Evolutionary conservation across 2,888 invertebrate genomes (phyloP).

Genomic region (Drosophila tanythrix): DNA sequence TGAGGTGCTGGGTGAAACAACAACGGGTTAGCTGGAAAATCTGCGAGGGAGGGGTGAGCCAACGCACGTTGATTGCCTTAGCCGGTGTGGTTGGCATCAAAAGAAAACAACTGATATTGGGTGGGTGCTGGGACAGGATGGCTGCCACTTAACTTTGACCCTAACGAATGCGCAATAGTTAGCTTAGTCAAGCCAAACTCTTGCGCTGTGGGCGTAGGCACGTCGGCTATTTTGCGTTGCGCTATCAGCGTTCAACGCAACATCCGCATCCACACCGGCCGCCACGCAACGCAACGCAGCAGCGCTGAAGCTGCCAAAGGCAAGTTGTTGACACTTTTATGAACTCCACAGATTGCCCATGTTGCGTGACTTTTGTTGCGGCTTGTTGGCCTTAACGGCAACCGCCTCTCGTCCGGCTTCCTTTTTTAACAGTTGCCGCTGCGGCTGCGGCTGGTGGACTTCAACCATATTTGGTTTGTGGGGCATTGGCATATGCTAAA

Average conservation of each 20-base stretch:
- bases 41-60: constrained; percentile 9
- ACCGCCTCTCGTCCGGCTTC: constrained; percentile 15
- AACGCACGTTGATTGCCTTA: constrained; percentile 57
- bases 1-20: constrained; percentile 16
- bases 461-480: background rate
- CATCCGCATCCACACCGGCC: constrained; percentile 36
- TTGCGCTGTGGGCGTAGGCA: constrained; percentile 17
- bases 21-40: constrained; percentile 28
- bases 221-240: constrained; percentile 64
- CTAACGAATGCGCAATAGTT: constrained; percentile 69
- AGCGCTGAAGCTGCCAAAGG: constrained; percentile 39
- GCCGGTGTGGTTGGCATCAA: constrained; percentile 43
- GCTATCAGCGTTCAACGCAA: constrained; percentile 73
- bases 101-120: constrained; percentile 44
- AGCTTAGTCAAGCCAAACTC: constrained; percentile 14
- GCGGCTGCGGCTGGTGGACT: constrained; percentile 1
- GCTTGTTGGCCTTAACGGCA: constrained; percentile 61
- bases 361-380: constrained; percentile 76
- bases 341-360: constrained; percentile 80
- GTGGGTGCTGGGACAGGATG: constrained; percentile 44
- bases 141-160: constrained; percentile 73
- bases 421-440: constrained; percentile 4
- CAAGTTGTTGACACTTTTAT: constrained; percentile 83
- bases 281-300: background rate
- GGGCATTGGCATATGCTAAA: background rate